Percentiles rank a stretch among this genome's conserved stretches.
Evolutionary conservation across 2,888 invertebrate genomes (phyloP).

Genomic region (Fragum fragum): DNA sequence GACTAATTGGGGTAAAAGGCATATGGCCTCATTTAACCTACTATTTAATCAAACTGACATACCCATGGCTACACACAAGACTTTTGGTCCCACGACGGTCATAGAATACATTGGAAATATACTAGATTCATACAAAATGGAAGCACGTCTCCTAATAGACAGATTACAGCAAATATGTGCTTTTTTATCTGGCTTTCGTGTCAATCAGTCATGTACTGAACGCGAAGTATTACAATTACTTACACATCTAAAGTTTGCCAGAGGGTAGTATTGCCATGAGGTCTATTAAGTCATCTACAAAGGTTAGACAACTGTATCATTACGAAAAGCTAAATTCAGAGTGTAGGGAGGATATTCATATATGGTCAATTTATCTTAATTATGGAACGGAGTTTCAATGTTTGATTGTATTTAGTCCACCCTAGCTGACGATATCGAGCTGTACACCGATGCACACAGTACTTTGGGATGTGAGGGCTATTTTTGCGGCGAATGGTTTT

Average conservation of each 20-base stretch:
- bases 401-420: constrained; percentile 11
- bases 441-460: constrained; percentile 53
- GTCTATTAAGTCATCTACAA: constrained; percentile 33
- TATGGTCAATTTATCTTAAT: constrained; percentile 32
- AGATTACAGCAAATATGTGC: constrained; percentile 42
- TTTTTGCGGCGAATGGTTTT: constrained; percentile 51
- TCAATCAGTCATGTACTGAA: constrained; percentile 11
- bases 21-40: constrained; percentile 45
- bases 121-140: constrained; percentile 55
- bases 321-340: constrained; percentile 22
- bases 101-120: constrained; percentile 59
- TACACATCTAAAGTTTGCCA: constrained; percentile 50
- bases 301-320: constrained; percentile 29
- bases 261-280: constrained; percentile 43
- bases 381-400: constrained; percentile 39
- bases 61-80: constrained; percentile 56
- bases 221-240: constrained; percentile 16
- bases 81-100: constrained; percentile 38
- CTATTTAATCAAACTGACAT: constrained; percentile 50
- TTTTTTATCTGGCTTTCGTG: constrained; percentile 12
- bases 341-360: too few relatives aligned
- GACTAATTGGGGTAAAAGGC: constrained; percentile 43
- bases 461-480: constrained; percentile 53
- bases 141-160: constrained; percentile 45
- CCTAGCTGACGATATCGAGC: not conserved